Percentiles rank a stretch among this genome's conserved stretches.
Evolutionary conservation across 2,113 vertebrate genomes (phyloP).

Genomic region (Hassar affinis): DNA sequence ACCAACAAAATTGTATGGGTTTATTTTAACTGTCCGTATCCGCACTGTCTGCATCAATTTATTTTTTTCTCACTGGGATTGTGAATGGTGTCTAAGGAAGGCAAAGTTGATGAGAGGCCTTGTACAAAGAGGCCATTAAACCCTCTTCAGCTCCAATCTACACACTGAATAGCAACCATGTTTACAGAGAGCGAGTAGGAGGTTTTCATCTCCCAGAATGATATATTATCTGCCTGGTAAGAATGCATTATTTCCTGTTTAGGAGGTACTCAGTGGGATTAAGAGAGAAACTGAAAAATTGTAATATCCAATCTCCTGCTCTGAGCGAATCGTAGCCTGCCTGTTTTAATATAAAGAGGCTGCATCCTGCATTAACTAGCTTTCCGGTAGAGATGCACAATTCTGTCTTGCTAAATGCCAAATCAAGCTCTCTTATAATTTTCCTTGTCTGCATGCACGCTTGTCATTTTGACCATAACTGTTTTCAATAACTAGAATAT

Average conservation of each 20-base stretch:
- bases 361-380: neutral
- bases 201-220: slow-evolving; percentile 45
- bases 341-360: neutral
- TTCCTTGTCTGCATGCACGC: neutral
- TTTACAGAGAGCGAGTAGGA: slow-evolving; percentile 47
- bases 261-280: slow-evolving; percentile 28
- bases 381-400: slow-evolving; percentile 1
- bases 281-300: slow-evolving; percentile 1
- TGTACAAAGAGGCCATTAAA: slow-evolving; percentile 48
- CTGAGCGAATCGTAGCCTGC: neutral
- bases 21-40: neutral
- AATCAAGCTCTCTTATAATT: neutral
- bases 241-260: slow-evolving; percentile 46
- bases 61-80: slow-evolving; percentile 35
- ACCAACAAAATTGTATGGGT: neutral
- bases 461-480: neutral
- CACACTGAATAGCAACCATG: slow-evolving; percentile 38
- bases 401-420: neutral
- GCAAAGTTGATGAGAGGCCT: slow-evolving; percentile 31
- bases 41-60: slow-evolving; percentile 18
- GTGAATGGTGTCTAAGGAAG: slow-evolving; percentile 23
- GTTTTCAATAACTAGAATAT: neutral
- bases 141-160: slow-evolving; percentile 38
- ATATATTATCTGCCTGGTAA: slow-evolving; percentile 45
- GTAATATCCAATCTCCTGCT: slow-evolving; percentile 43